Base-by-base conservation (phyloP, 2,113 vertebrate genomes). In the Salvelinus sp. region DNA sequence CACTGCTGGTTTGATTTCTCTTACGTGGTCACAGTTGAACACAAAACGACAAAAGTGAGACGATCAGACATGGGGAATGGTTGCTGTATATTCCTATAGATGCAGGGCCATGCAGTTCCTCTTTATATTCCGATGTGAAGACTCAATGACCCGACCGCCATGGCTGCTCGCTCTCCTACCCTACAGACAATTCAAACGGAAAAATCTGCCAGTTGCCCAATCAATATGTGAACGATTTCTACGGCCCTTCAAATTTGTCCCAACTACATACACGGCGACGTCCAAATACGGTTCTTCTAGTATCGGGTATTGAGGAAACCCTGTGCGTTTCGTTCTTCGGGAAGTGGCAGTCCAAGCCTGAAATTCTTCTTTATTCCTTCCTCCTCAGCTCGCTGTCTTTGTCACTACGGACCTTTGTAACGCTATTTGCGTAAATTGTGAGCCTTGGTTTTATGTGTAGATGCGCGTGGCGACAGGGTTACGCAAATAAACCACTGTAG, bases 71-170 rank as follows among this genome's bases (percentile, higher is more conserved):
- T 62, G 58, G n/a, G 18, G 33, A 33, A 47, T 1, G 57, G 72
- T 80, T 64, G 78, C 64, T 74, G 81, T 62, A 76, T 68, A 74
- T 30, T 80, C 66, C 28, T 75, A 58, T 54, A 4, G 73, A 71
- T 25, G 58, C 1, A 25, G 65, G 50, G 68, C 72, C 75, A 86
- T 88, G 73, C 79, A 81, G 80, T 54, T 86, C 83, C 88, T 89
- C 81, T 89, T 93, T 91, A 92, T 93, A 92, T 92, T 88, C 90
- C 91, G 90, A 93, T 91, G 89, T 91, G 91, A 89, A 92, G 91
- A 89, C 91, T 91, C 89, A 86, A 74, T 83, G 93, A 92, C 91
- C 92, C 92, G 86, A 86, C 88, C 88, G 92, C 93, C 93, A 94
- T 94, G 93, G 93, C 93, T 93, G 92, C 91, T 93, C 89, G 87